Evolutionary conservation across 2,888 invertebrate species (phyloP).

Genomic region (Melieria omissa): DNA sequence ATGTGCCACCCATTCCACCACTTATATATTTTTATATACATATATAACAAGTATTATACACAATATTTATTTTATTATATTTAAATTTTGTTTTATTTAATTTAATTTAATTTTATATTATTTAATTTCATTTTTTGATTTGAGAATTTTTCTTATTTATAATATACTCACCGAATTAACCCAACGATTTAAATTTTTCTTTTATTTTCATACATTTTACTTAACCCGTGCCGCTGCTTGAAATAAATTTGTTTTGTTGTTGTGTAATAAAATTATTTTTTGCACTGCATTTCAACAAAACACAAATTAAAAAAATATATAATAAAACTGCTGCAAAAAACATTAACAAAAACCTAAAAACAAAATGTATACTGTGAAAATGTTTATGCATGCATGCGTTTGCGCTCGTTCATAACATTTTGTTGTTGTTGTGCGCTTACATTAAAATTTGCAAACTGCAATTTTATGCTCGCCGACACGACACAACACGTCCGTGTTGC

Average conservation of each 20-base stretch:
- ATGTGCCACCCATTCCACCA: too few relatives aligned
- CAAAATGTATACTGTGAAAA: background rate
- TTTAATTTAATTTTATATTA: conserved; percentile 35
- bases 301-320: conserved; percentile 3
- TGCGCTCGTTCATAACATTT: background rate
- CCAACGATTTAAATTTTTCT: conserved; percentile 38
- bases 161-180: background rate
- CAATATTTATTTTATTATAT: too few relatives aligned
- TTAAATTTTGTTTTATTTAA: conserved; percentile 26
- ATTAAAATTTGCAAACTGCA: background rate
- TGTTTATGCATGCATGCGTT: conserved; percentile 3
- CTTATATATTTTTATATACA: too few relatives aligned
- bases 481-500: background rate
- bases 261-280: conserved; percentile 29
- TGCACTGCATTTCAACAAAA: conserved; percentile 17
- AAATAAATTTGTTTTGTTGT: conserved; percentile 38
- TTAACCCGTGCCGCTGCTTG: conserved; percentile 49
- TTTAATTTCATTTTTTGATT: conserved; percentile 40
- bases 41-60: too few relatives aligned
- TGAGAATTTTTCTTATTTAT: conserved; percentile 12
- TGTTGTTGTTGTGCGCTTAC: too few relatives aligned
- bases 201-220: conserved; percentile 55
- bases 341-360: background rate
- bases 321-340: conserved; percentile 2
- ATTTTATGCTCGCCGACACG: background rate